Evolutionary conservation across 2,797 vertebrate species (phyloP), one percentile per base, ranked within the genome.

Genomic region (Acanthopagrus latus): DNA sequence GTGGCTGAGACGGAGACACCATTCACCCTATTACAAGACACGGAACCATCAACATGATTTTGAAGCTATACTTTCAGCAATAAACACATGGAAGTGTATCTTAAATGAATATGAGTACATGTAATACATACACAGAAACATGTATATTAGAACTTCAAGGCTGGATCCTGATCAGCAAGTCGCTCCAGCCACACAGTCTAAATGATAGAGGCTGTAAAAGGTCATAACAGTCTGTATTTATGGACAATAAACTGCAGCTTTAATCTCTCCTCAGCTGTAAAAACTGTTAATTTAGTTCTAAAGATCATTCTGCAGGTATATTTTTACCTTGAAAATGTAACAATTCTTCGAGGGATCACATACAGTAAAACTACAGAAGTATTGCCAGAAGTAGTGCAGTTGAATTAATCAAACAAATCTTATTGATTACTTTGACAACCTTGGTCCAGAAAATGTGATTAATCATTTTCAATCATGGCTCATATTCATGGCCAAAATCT

Each of bases 381-480:
- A 52, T 64, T 29, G 44, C 68, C 10, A 21, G 43, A 46, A 62
- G 54, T 69, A 62, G 54, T 69, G 6, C 27, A 63, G 52, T 59
- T 55, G 20, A 74, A 76, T 85, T 48, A 16, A 57, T 87, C 54
- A 64, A 33, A 27, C 50, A 71, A 70, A 63, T 65, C 2, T 20
- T 48, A 79, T 71, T 67, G 54, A 89, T 82, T 64, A 29, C 64
- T 60, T 81, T 69, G 6, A 83, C 69, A 78, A 59, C 8, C 23
- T 46, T 51, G 5, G 64, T 82, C 71, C 60, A 86, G 29, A 73
- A 77, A 63, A 1, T 13, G 14, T 58, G 59, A 78, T 72, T 66
- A 69, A 62, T 65, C 10, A 54, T 74, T 70, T 82, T 38, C 33
- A 66, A 21, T 59, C 59, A 27, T 18, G 46, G 38, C 41, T 33